Evolutionary conservation across 2,888 invertebrate species (phyloP).

Genomic region (Amiota mariae): DNA sequence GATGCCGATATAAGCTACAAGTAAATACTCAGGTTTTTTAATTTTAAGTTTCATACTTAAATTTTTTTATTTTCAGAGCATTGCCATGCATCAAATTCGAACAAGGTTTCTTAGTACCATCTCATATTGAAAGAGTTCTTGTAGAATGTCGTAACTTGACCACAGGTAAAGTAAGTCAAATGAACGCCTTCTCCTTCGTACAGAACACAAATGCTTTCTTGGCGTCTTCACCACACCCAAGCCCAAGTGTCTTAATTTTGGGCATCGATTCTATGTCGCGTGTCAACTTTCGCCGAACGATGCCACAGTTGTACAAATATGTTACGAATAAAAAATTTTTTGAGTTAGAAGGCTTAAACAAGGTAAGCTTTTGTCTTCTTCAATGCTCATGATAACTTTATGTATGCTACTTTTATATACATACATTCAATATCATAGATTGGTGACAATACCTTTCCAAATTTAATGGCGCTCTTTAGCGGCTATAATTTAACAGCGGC

Average conservation of each 20-base stretch:
- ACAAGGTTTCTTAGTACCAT: constrained; percentile 57
- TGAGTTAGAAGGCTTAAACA: constrained; percentile 82
- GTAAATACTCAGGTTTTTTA: constrained; percentile 46
- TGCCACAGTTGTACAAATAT: constrained; percentile 81
- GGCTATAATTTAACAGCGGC: constrained; percentile 77
- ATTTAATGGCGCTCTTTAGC: constrained; percentile 86
- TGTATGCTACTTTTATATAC: neutral
- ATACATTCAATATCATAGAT: too few relatives aligned
- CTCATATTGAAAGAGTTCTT: constrained; percentile 55
- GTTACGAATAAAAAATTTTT: constrained; percentile 81
- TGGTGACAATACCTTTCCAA: constrained; percentile 92
- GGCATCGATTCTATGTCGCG: constrained; percentile 91
- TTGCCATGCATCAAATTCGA: constrained; percentile 54
- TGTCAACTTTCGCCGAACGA: constrained; percentile 82
- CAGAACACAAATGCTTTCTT: constrained; percentile 62
- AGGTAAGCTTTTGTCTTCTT: constrained; percentile 72
- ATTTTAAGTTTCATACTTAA: neutral
- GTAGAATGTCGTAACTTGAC: constrained; percentile 70
- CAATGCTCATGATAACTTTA: neutral
- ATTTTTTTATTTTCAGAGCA: constrained; percentile 49
- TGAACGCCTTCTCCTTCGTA: constrained; percentile 76
- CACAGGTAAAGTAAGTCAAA: constrained; percentile 56
- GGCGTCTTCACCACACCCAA: neutral
- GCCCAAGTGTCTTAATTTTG: constrained; percentile 81
- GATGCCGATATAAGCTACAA: constrained; percentile 58